These are phyloP conservation scores for Drosophila micromelanica DNA, from an alignment of 1,140 invertebrate genomes.

Conservation along the genomic window DNA sequence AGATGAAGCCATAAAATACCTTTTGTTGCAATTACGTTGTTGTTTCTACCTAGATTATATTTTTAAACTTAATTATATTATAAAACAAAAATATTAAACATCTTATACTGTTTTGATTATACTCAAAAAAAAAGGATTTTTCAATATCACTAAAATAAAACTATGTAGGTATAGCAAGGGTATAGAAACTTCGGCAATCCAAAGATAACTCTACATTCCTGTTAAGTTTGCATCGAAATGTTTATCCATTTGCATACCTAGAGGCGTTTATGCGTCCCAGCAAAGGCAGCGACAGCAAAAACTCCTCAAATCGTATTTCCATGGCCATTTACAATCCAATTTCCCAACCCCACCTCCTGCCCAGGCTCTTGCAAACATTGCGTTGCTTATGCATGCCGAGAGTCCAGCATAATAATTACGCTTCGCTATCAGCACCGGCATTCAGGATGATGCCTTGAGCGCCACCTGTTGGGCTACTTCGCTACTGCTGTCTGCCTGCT, in stretches of 20 bases:
- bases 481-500: background rate
- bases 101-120: no score
- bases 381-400: slow-evolving; percentile 36
- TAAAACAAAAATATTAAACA: no score
- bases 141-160: no score
- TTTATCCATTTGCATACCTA: slow-evolving; percentile 73
- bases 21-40: no score
- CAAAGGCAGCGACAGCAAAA: slow-evolving; percentile 17
- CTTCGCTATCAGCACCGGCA: slow-evolving; percentile 71
- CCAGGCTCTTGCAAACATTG: background rate
- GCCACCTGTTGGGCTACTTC: slow-evolving; percentile 68
- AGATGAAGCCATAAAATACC: no score
- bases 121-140: background rate
- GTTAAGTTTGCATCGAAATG: slow-evolving; percentile 55
- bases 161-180: background rate
- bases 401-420: slow-evolving; percentile 75
- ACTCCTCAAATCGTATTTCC: slow-evolving; percentile 17
- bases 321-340: slow-evolving; percentile 18
- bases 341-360: background rate
- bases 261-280: slow-evolving; percentile 66
- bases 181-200: background rate
- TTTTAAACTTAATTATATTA: no score
- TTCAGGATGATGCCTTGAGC: slow-evolving; percentile 68
- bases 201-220: background rate
- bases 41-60: no score